Conservation (phyloP, 1,140 invertebrate genomes). For the Drosophila lini region DNA sequence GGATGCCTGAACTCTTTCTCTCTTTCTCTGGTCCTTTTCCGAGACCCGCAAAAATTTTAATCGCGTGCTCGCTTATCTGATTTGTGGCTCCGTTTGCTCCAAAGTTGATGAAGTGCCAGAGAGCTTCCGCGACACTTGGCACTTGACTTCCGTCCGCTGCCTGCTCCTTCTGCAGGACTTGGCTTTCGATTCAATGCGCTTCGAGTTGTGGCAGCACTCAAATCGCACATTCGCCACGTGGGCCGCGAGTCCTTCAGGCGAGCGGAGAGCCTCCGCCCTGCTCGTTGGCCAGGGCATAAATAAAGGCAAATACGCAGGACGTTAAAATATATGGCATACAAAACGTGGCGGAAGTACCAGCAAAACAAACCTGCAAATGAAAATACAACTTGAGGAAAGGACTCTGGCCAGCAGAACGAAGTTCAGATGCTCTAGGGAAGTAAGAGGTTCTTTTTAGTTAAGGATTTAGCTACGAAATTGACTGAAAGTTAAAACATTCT, state of each 20-base stretch:
- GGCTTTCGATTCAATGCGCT: conserved; percentile 69
- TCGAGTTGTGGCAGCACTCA: conserved; percentile 46
- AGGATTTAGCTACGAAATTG: neutral
- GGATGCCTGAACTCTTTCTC: conserved; percentile 7
- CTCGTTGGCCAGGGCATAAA: conserved; percentile 52
- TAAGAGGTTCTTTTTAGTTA: neutral
- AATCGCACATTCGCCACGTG: conserved; percentile 66
- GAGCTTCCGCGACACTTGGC: conserved; percentile 76
- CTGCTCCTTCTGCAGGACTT: conserved; percentile 3
- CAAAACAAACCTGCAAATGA: conserved; percentile 64
- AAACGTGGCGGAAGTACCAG: conserved; percentile 72
- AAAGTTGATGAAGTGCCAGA: conserved; percentile 78
- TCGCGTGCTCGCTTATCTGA: conserved; percentile 68
- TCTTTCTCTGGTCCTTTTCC: neutral
- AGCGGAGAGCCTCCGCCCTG: conserved; percentile 7
- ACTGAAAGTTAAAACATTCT: no score
- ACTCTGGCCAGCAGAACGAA: conserved; percentile 26
- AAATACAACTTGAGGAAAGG: conserved; percentile 30
- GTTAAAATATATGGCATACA: conserved; percentile 58
- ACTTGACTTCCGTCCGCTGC: conserved; percentile 55
- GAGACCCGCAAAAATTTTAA: conserved; percentile 34
- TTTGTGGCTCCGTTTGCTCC: conserved; percentile 58
- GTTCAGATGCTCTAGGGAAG: conserved; percentile 11
- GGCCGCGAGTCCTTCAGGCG: conserved; percentile 16
- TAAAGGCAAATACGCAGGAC: conserved; percentile 55